Base-by-base conservation (phyloP, 2,113 vertebrate genomes). In the Aptenodytes forsteri region DNA sequence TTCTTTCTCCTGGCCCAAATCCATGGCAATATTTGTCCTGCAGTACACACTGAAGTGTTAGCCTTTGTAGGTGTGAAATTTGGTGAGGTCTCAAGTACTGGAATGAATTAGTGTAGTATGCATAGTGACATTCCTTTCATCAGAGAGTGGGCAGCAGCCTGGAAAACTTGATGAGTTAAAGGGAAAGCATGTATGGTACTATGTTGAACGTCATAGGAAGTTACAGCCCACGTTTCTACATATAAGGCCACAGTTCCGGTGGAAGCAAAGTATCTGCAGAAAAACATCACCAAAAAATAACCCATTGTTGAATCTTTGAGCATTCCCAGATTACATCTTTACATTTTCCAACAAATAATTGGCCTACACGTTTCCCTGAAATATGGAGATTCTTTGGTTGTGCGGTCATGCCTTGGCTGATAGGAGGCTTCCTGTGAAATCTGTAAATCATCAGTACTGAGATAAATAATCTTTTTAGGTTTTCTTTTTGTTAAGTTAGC, bases 171-270 rank as follows among this genome's bases (percentile, higher is more conserved):
- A 67, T 95, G 97, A 97, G 84, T 96, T 97, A 70, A 91, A 95
- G 91, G 96, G 85, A 96, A 93, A 77, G 84, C 83, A 93, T 11
- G 95, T 61, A 67, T 50, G 46, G 47, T 34, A 95, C 70, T 44
- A 19, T 36, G 73, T 72, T 94, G 94, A 72, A 86, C 78, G 94
- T 97, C 94, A 66, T 12, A 96, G 97, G 97, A 98, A 96, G 90
- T 56, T 50, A 19, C 27, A 71, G 78, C 59, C 76, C 30, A 1
- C 42, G 15, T 32, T 95, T 96, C 55, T 91, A 92, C 98, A 96
- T 98, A 98, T 97, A 98, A 98, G 98, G 98, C 36, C 34, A 67
- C 16, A 1, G 61, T 98, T 98, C 98, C 96, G 96, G 95, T 83
- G 82, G 88, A 96, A 87, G 83, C 12, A 71, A 56, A 58, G 30